These are phyloP conservation scores for Oreohelix idahoensis DNA, from an alignment of 1,140 invertebrate genomes.

Conservation along the genomic window DNA sequence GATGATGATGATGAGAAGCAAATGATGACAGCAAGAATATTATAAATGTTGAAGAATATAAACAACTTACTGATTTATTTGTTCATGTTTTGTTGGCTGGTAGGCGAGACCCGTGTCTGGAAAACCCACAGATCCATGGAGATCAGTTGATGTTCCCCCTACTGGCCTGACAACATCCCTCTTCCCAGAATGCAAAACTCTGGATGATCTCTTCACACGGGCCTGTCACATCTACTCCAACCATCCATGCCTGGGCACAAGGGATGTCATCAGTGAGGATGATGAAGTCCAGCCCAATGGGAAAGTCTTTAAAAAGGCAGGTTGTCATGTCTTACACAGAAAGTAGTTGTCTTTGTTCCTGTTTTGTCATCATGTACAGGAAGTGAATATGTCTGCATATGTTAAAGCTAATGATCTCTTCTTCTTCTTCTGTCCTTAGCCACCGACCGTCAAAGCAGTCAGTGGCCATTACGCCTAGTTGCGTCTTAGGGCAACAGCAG, in stretches of 20 bases:
- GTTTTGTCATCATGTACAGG: neutral
- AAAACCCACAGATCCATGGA: slow-evolving; percentile 58
- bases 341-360: neutral
- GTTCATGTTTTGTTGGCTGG: neutral
- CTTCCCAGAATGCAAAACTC: slow-evolving; percentile 85
- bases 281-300: slow-evolving; percentile 95
- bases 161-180: slow-evolving; percentile 57
- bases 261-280: slow-evolving; percentile 92
- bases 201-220: slow-evolving; percentile 89
- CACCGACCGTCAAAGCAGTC: no score
- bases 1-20: no score
- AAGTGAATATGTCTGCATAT: no score
- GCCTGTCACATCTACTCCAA: slow-evolving; percentile 79
- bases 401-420: no score
- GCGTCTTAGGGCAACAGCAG: no score
- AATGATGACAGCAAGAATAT: no score
- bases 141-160: slow-evolving; percentile 59
- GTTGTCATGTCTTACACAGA: neutral
- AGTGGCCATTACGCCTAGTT: no score
- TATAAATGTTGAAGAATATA: no score
- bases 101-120: slow-evolving; percentile 58
- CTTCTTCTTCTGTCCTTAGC: no score
- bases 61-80: no score
- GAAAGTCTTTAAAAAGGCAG: slow-evolving; percentile 92
- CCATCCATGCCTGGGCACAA: slow-evolving; percentile 88